These are phyloP conservation scores for Callaeas wilsoni DNA, from an alignment of 2,113 vertebrate species.

Conservation along the genomic window DNA sequence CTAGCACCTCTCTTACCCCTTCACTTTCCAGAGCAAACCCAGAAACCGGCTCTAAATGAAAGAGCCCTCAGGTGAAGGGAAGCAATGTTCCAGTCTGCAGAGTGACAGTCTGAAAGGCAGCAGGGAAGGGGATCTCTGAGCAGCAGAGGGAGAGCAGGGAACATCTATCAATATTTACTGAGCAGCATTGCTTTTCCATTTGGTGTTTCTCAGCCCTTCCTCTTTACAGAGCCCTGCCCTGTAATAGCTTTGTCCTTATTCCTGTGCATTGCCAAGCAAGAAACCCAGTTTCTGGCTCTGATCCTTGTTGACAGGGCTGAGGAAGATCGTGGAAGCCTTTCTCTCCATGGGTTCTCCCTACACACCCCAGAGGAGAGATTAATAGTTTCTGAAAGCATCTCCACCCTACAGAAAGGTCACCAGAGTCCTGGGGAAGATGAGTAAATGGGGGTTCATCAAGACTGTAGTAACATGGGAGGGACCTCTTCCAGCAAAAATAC, in stretches of 20 bases:
- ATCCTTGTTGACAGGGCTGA: constrained; percentile 35
- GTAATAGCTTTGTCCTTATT: constrained; percentile 23
- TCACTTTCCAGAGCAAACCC: not conserved
- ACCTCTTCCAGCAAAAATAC: not conserved
- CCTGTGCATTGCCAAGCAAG: not conserved
- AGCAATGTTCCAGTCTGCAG: not conserved
- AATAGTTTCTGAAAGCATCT: constrained; percentile 48
- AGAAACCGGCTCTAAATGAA: constrained; percentile 19
- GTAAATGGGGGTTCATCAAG: not conserved
- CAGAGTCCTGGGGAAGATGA: not conserved
- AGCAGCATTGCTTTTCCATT: constrained; percentile 45
- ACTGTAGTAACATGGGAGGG: not conserved
- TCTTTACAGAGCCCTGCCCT: constrained; percentile 2
- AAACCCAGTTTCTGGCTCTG: not conserved
- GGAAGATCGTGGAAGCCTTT: constrained; percentile 21
- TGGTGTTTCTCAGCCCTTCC: not conserved
- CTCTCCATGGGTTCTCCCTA: not conserved
- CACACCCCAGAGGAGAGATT: not conserved
- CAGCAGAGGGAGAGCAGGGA: not conserved
- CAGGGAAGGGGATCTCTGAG: not conserved
- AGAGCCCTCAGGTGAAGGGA: not conserved
- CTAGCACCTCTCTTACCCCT: not conserved
- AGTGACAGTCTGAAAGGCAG: constrained; percentile 2
- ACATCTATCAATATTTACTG: constrained; percentile 54
- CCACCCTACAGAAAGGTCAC: constrained; percentile 41